Base-by-base conservation (phyloP, 2,797 vertebrate genomes). In the Holocentrus rufus region DNA sequence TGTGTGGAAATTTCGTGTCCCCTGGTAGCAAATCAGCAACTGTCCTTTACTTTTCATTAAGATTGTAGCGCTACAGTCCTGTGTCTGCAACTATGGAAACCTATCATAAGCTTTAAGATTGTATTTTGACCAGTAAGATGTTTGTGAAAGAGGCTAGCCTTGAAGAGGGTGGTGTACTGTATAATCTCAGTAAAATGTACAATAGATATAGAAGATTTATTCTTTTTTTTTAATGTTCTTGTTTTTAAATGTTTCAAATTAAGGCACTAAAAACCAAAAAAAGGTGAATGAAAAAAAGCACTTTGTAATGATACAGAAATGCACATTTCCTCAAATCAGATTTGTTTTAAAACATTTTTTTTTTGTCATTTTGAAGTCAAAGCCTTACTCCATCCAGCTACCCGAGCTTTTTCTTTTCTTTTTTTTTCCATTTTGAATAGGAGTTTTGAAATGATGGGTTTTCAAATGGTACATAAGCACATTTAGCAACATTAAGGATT, bases 191-290 rank as follows among this genome's bases (percentile, higher is more conserved):
- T 74, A 79, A 85, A 71, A 79, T 82, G 71, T 87, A 85, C 55
- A 68, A 64, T 89, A 90, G 86, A 47, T 79, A 76, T 83, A 55
- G 76, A 59, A 77, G 64, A 79, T 85, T 65, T 69, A 57, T 77
- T 79, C 80, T 68, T 74, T 76, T 46, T 67, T 52, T 10, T 25
- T 20, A 65, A 75, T 88, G 71, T 83, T 83, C 66, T 74, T 85
- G 27, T 88, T 86, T 89, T 87, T 74, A 76, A 82, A 85, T 81
- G 70, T 90, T 90, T 92, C 74, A 80, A 86, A 90, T 87, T 72
- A 87, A 89, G 89, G 89, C 92, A 92, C 92, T 92, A 84, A 89
- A 92, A 89, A 93, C 90, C 91, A 94, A 94, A 95, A 90, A 92
- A 86, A n/a, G 85, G 87, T 89, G 79, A 89, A 90, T 75, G 83